These are phyloP conservation scores for Otolemur crassicaudatus DNA, from an alignment of 2,797 vertebrate species.

Conservation along the genomic window DNA sequence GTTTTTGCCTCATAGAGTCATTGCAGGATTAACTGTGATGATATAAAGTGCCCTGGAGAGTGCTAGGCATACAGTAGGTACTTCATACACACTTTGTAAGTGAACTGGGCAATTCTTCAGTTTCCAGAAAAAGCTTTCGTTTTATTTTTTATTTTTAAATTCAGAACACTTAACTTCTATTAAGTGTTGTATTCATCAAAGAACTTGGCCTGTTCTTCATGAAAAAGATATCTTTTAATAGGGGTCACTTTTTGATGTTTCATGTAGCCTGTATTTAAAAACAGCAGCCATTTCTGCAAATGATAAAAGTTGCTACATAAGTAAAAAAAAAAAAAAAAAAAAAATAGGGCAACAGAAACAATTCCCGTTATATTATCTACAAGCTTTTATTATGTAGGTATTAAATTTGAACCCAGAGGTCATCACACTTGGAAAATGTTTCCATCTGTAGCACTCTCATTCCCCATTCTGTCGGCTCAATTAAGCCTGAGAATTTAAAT, in stretches of 20 bases:
- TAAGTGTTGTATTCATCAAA: slow-evolving; percentile 51
- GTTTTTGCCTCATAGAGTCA: neutral
- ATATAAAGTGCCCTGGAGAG: neutral
- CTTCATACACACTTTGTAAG: slow-evolving; percentile 12
- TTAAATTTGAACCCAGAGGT: slow-evolving; percentile 72
- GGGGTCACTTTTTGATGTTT: slow-evolving; percentile 64
- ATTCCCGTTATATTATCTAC: slow-evolving; percentile 55
- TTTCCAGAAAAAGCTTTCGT: slow-evolving; percentile 36
- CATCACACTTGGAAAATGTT: slow-evolving; percentile 72
- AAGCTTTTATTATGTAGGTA: slow-evolving; percentile 62
- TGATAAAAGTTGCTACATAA: slow-evolving; percentile 67
- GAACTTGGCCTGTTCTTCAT: slow-evolving; percentile 48
- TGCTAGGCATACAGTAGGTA: neutral
- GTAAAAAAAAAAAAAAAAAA: slow-evolving; percentile 33
- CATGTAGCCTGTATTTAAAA: slow-evolving; percentile 58
- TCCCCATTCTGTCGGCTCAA: slow-evolving; percentile 68
- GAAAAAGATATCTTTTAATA: slow-evolving; percentile 60
- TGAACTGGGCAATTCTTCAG: neutral
- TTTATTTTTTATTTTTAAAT: neutral
- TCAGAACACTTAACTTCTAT: slow-evolving; percentile 45
- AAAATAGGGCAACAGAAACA: slow-evolving; percentile 60
- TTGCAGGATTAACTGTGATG: neutral
- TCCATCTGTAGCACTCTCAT: slow-evolving; percentile 64
- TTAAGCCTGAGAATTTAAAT: slow-evolving; percentile 81
- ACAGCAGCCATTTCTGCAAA: neutral